Evolutionary conservation across 92 coral and sea anemone genomes (phyloP), one percentile per base, ranked within the genome.

Genomic region (Epizoanthus scotinus): DNA sequence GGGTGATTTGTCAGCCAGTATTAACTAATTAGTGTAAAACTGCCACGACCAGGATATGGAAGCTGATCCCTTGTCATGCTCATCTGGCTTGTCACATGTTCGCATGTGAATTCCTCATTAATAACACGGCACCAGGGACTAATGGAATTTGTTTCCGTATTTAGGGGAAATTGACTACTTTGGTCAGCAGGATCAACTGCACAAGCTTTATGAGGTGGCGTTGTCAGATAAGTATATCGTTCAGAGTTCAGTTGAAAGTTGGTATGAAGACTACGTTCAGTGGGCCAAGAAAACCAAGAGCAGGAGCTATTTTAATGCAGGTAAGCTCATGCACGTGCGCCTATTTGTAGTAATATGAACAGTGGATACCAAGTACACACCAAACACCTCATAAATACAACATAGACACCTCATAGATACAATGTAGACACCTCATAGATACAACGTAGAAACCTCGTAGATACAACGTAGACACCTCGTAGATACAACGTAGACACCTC

Each of bases 241-340:
- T 25, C 57, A 82, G 49, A 86, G 88, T 57, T 87, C 92, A 40
- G 84, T 95, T 63, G 86, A 69, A 68, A 91, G 94, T 69, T 95
- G 99, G 99, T 95, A 87, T 31, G 92, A 93, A 69, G 89, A 87
- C 26, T 95, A 93, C 87, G 85, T 93, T 1, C 58, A 22, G 10
- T 95, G 99, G 99, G 94, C 91, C 56, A 85, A 71, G 18, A 38
- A 3, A 2, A 82, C 49, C 58, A 89, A 90, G 70, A 79, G 88
- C 34, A 74, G 69, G 25, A 21, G 70, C 36, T 52, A 62, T 8
- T 85, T 93, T 42, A 82, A 90, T 81, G 80, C 90, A 50, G 24
- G 91, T 85, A 82, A 74, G 91, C 70, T 28, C 40, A 34, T 34
- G n/a, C 17, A 22, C 17, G 19, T 21, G 34, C 5, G 6, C 22